Conservation (phyloP, 2,113 vertebrate species). For the Ibidorhyncha struthersii region DNA sequence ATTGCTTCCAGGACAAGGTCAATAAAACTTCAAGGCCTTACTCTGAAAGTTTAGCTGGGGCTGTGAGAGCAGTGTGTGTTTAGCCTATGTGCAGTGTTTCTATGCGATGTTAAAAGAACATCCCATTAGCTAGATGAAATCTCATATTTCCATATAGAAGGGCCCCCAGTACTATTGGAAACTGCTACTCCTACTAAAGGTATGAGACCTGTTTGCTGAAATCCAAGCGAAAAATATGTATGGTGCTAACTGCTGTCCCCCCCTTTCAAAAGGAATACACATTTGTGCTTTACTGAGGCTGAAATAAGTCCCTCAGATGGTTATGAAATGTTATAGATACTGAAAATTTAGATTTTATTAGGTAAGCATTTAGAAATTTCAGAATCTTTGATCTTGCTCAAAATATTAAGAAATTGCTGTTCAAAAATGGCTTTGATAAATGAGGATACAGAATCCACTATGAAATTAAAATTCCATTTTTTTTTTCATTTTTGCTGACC, state of each 20-base stretch:
- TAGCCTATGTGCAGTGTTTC: not conserved
- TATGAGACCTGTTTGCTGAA: not conserved
- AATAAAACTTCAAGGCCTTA: not conserved
- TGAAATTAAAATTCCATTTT: not conserved
- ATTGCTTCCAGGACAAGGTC: not conserved
- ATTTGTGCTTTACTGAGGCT: not conserved
- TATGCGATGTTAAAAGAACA: not conserved
- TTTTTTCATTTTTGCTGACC: not conserved
- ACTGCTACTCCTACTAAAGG: not conserved
- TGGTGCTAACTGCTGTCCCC: not conserved
- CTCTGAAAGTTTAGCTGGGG: not conserved
- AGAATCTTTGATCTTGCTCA: not conserved
- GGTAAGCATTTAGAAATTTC: not conserved
- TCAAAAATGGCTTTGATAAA: not conserved
- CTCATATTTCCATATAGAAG: not conserved
- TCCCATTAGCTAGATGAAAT: not conserved
- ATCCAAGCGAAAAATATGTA: not conserved
- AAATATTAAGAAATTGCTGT: not conserved
- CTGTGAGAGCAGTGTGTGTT: not conserved
- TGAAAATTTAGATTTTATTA: not conserved
- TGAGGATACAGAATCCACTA: rapidly evolving
- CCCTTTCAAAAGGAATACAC: not conserved
- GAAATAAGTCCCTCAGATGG: not conserved
- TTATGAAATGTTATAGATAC: not conserved
- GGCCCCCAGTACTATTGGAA: not conserved